These are phyloP conservation scores for Lydus trimaculatus DNA, from an alignment of 2,888 invertebrate genomes.

Conservation along the genomic window DNA sequence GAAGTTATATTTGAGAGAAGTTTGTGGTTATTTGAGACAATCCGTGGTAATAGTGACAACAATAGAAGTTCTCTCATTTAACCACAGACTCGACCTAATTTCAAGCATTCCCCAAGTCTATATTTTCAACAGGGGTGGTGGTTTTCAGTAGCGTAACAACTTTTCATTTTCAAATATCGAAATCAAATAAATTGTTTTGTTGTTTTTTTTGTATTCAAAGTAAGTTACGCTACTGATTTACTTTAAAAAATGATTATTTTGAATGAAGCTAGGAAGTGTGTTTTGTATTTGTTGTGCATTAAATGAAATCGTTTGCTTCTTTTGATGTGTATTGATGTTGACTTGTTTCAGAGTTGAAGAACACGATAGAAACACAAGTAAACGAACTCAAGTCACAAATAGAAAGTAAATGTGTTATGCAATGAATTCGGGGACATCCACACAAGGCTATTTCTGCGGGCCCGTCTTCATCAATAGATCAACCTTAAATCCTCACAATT, in stretches of 20 bases:
- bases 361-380: slow-evolving; percentile 96
- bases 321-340: slow-evolving; percentile 40
- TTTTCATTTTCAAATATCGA: too few species aligned
- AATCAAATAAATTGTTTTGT: too few species aligned
- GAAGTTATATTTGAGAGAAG: neutral
- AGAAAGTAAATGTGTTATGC: slow-evolving; percentile 96
- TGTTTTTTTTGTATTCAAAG: too few species aligned
- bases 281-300: slow-evolving; percentile 13
- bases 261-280: neutral
- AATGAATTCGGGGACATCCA: slow-evolving; percentile 71
- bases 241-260: too few species aligned
- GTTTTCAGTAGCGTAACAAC: too few species aligned
- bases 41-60: too few species aligned
- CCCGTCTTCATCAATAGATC: slow-evolving; percentile 39
- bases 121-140: neutral
- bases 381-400: slow-evolving; percentile 95
- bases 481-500: slow-evolving; percentile 24
- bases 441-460: slow-evolving; percentile 58
- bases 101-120: neutral
- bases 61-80: slow-evolving; percentile 18
- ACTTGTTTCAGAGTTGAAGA: slow-evolving; percentile 89
- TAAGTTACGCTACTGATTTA: too few species aligned
- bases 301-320: neutral
- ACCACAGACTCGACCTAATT: neutral
- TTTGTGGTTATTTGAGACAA: slow-evolving; percentile 18